Evolutionary conservation across 2,113 vertebrate genomes (phyloP), one percentile per base, ranked within the genome.

Genomic region (Perca flavescens): DNA sequence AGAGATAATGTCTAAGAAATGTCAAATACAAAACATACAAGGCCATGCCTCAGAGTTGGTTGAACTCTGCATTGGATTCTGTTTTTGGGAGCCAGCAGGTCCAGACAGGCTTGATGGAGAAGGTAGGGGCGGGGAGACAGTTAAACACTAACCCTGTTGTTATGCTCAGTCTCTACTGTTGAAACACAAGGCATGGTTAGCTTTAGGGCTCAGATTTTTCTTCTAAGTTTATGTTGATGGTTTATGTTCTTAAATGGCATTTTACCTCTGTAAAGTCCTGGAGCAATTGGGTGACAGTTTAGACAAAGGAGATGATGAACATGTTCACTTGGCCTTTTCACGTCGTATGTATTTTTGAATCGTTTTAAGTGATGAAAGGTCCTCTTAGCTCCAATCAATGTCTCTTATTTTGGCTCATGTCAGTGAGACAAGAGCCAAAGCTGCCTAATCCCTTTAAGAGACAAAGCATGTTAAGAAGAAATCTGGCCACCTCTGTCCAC

Each of bases 71-170:
- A 58, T 40, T n/a, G 25, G 61, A 17, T 72, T 85, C 3, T 86
- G 83, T 77, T 87, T 68, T 53, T 68, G 7, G 68, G 78, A 85
- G 74, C 49, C 22, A 57, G 65, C 92, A 78, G 80, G 93, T 88
- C 84, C 64, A 46, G 65, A 85, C 92, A 91, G 69, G 92, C 80
- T 77, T 19, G 19, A 28, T 5, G 21, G 74, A 64, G 85, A 54
- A 68, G 79, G 43, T 36, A 13, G 16, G 22, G 82, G 80, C 14
- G 36, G 71, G 62, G 67, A 85, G 86, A 61, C 77, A n/a, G 72
- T 72, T 57, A 49, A 75, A 92, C 88, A 89, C 85, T 83, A 62
- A 83, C 86, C 78, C 82, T 81, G 86, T 91, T 89, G 84, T 93
- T 91, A 53, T 57, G 62, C 61, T 65, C 65, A 8, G 2, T 53